Conservation (phyloP, 2,797 vertebrate species). For the Hypotaenidia okinawae region DNA sequence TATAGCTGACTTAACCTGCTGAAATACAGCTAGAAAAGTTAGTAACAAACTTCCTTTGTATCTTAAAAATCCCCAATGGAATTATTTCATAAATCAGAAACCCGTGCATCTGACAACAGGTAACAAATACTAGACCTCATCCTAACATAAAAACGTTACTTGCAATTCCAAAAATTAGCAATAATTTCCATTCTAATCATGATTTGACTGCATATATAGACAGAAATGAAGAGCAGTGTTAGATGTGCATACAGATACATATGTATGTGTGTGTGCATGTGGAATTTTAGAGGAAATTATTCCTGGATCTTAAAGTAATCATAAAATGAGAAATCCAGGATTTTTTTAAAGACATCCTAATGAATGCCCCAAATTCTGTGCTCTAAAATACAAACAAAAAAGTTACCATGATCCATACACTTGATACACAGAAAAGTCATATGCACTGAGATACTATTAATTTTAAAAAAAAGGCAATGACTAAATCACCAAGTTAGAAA, state of each 20-base stretch:
- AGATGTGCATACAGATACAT: background rate
- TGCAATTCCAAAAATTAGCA: background rate
- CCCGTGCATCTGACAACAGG: background rate
- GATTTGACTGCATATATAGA: background rate
- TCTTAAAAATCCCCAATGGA: background rate
- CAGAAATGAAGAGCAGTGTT: background rate
- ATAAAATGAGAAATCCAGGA: background rate
- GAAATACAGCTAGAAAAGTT: background rate
- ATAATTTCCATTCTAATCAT: background rate
- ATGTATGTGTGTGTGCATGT: background rate
- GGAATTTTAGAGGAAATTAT: background rate
- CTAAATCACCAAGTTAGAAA: background rate
- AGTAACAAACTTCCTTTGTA: background rate
- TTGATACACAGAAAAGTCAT: background rate
- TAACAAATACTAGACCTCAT: background rate
- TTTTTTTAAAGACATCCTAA: background rate
- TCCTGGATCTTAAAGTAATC: background rate
- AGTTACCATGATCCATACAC: background rate
- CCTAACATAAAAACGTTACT: background rate
- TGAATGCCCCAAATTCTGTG: background rate
- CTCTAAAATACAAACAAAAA: background rate
- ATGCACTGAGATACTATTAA: background rate
- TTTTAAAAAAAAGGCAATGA: background rate
- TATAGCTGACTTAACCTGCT: background rate
- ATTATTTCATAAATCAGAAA: background rate